Base-by-base conservation (phyloP, 2,888 invertebrate species). In the Lordiphosa fenestrarum region DNA sequence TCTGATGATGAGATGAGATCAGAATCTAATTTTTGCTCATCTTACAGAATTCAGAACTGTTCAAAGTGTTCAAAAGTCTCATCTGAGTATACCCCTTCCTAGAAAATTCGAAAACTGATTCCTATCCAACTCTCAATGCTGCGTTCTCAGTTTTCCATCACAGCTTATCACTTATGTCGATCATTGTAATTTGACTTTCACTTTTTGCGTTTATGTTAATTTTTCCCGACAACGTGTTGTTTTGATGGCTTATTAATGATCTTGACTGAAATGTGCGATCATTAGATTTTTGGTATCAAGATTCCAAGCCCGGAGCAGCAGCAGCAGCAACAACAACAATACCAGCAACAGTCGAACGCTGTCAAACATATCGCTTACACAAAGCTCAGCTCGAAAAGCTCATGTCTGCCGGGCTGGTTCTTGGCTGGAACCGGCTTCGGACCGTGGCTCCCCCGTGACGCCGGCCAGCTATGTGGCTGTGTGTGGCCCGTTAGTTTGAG, bases 401-500 rank as follows among this genome's bases (percentile, higher is more conserved):
- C 65, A 63, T 64, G 65, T 65, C n/a, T 25, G 9, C 12, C 9
- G 12, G 30, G 46, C 57, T 64, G 65, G 56, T 65, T 65, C 66
- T 62, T 30, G 21, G 21, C 15, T 13, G 50, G 30, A 30, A 38
- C 37, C 15, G 25, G 25, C 25, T 25, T 25, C 25, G 39, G 19
- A 21, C 23, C 37, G 6, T 63, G 73, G 68, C 67, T 74, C 67
- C 83, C 62, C 67, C 21, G 65, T 66, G 72, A 66, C 59, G 65
- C 38, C 30, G 37, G 46, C 23, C 42, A 23, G 38, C 33, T 36
- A 46, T 46, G 51, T 15, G 42, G 53, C 54, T 82, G 85, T 73
- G 85, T 84, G 84, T 85, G 85, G 84, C 84, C 84, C 77, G 75
- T 71, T 73, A 72, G 66, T 61, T 85, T 84, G 84, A 84, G 77